A percentile compares a stretch with the other conserved stretches of the same genome.
phyloP scores from a whole-genome alignment of 1,140 invertebrate genomes.

The Danaus plexippus region DNA sequence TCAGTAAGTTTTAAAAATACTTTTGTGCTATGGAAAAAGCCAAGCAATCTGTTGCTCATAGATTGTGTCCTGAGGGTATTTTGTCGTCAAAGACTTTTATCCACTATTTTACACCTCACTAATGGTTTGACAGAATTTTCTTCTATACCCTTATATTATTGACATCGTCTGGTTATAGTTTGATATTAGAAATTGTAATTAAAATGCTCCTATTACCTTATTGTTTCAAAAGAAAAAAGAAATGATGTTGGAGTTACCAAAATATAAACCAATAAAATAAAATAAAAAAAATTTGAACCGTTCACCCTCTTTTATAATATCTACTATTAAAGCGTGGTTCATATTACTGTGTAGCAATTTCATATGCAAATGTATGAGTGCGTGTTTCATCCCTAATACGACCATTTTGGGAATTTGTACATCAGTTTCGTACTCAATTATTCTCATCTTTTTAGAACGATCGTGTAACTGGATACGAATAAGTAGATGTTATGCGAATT shows the following conservation, averaged over 20 bases:
- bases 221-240: constrained; percentile 5
- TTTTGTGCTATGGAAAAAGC: constrained; percentile 34
- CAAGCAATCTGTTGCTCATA: constrained; percentile 63
- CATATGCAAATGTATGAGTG: constrained; percentile 32
- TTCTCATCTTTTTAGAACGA: constrained; percentile 1
- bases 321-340: too few species aligned
- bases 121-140: too few species aligned
- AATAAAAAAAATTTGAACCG: too few species aligned
- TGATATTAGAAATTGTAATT: neutral
- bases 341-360: constrained; percentile 37
- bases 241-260: too few species aligned
- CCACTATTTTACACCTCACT: constrained; percentile 26
- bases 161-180: too few species aligned
- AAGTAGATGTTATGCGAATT: too few species aligned
- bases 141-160: too few species aligned
- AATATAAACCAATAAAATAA: too few species aligned
- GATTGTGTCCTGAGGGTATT: constrained; percentile 52
- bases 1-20: too few species aligned
- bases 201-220: constrained; percentile 3
- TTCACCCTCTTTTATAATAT: too few species aligned
- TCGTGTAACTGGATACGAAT: too few species aligned
- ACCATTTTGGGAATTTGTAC: constrained; percentile 39
- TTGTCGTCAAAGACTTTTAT: constrained; percentile 53
- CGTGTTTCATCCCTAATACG: constrained; percentile 54
- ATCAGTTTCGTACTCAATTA: constrained; percentile 24